A percentile compares a stretch with the other conserved stretches of the same genome.
Conservation (phyloP, 2,888 invertebrate genomes). For the Blera fallax region DNA sequence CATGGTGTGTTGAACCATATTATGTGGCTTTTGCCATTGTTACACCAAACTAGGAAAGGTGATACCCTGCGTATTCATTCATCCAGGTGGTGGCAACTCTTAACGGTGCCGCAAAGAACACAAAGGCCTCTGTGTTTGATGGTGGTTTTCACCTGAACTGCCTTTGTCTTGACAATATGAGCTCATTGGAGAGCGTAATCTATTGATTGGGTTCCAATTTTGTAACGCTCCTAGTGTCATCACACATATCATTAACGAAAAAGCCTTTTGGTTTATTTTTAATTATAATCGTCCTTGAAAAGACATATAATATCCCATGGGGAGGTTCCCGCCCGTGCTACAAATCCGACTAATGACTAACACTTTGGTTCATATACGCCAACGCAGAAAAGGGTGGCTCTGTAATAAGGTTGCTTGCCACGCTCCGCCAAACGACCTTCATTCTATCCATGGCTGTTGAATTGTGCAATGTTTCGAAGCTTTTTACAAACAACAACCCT, state of each 20-base stretch:
- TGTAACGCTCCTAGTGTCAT: background rate
- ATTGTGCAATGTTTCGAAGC: conserved; percentile 66
- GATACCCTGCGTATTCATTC: conserved; percentile 50
- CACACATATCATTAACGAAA: background rate
- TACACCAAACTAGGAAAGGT: conserved; percentile 44
- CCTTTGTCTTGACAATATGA: conserved; percentile 30
- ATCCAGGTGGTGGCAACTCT: conserved; percentile 37
- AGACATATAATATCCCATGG: conserved; percentile 13
- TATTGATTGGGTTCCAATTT: conserved; percentile 53
- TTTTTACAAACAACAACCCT: conserved; percentile 64
- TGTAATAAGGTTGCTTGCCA: conserved; percentile 44
- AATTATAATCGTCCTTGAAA: conserved; percentile 61
- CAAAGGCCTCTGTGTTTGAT: conserved; percentile 42
- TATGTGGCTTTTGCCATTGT: conserved; percentile 58
- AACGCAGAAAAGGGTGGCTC: conserved; percentile 51
- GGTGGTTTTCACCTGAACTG: conserved; percentile 23
- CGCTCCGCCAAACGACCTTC: conserved; percentile 61
- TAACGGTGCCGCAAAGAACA: conserved; percentile 45
- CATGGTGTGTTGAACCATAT: conserved; percentile 64
- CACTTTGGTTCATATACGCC: conserved; percentile 50
- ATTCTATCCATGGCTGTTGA: conserved; percentile 59
- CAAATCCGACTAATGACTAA: conserved; percentile 64
- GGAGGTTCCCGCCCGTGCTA: background rate
- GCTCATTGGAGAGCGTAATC: conserved; percentile 37
- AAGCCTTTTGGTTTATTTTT: conserved; percentile 60